These are phyloP conservation scores for Andrena marginata DNA, from an alignment of 2,888 invertebrate genomes.

Conservation along the genomic window DNA sequence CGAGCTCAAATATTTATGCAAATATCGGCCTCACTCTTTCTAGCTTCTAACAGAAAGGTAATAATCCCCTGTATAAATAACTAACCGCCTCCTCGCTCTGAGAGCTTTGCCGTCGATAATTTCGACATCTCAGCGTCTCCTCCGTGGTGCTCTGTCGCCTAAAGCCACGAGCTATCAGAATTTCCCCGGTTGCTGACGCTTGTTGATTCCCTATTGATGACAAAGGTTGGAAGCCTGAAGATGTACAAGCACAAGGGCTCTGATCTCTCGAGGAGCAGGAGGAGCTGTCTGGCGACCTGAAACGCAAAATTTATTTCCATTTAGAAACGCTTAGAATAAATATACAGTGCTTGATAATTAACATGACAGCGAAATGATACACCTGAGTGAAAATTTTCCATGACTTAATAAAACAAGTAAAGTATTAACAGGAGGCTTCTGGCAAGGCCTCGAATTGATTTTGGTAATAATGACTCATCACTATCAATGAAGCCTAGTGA, in stretches of 20 bases:
- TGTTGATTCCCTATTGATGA: slow-evolving; percentile 92
- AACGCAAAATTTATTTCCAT: slow-evolving; percentile 4
- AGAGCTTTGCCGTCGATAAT: slow-evolving; percentile 95
- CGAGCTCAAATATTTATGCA: neutral
- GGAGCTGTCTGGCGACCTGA: slow-evolving; percentile 86
- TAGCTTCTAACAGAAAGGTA: neutral
- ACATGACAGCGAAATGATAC: neutral
- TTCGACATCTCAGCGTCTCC: slow-evolving; percentile 96
- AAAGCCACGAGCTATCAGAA: slow-evolving; percentile 95
- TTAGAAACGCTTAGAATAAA: neutral
- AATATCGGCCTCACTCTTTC: neutral
- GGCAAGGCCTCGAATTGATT: no score
- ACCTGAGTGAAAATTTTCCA: no score
- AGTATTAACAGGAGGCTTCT: no score
- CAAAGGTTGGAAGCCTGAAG: slow-evolving; percentile 80
- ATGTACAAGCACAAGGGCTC: slow-evolving; percentile 90
- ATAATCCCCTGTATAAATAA: neutral
- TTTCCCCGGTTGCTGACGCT: slow-evolving; percentile 96
- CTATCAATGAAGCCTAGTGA: no score
- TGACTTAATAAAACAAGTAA: no score
- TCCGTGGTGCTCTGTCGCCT: slow-evolving; percentile 96
- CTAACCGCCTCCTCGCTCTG: slow-evolving; percentile 92
- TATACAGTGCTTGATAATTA: neutral
- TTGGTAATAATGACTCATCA: no score
- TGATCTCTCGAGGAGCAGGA: slow-evolving; percentile 94